These are phyloP conservation scores for Drosophila parvula DNA, from an alignment of 1,140 invertebrate species.

Conservation along the genomic window DNA sequence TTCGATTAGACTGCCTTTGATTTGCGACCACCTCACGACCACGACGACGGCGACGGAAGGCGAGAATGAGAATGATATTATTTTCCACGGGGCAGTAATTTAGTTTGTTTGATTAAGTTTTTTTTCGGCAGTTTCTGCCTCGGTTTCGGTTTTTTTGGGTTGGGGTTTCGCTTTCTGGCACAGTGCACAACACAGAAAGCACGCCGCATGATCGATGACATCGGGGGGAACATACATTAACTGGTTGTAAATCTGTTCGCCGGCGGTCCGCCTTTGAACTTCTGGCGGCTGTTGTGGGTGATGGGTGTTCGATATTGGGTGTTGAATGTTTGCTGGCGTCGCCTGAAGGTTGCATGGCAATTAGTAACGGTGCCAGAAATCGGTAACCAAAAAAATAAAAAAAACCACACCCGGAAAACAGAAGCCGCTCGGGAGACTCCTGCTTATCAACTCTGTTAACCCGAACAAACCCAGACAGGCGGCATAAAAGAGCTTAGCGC, in stretches of 20 bases:
- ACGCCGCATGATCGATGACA: conserved; percentile 80
- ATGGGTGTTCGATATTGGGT: conserved; percentile 17
- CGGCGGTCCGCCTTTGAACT: conserved; percentile 65
- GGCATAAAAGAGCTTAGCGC: conserved; percentile 35
- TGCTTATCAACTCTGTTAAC: conserved; percentile 38
- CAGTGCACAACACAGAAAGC: conserved; percentile 66
- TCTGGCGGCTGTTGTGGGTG: conserved; percentile 4
- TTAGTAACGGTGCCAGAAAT: conserved; percentile 62
- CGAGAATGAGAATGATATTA: conserved; percentile 67
- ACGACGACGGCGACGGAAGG: conserved; percentile 57
- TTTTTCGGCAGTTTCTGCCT: conserved; percentile 52
- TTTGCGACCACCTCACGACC: conserved; percentile 74
- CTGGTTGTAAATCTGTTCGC: conserved; percentile 79
- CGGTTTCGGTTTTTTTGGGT: conserved; percentile 1
- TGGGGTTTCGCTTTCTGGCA: conserved; percentile 29
- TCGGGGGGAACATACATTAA: conserved; percentile 70
- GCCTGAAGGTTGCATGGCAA: conserved; percentile 80
- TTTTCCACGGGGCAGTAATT: conserved; percentile 64
- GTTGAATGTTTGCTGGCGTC: conserved; percentile 46
- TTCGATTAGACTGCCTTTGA: conserved; percentile 81
- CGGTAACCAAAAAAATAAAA: neutral
- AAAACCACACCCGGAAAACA: conserved; percentile 8
- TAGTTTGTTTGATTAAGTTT: conserved; percentile 82
- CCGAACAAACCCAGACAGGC: conserved; percentile 29
- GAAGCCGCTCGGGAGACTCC: conserved; percentile 29